Percentiles rank a stretch among this genome's conserved stretches.
Conservation (phyloP, 1,140 invertebrate genomes). For the Anastatus disparis region DNA sequence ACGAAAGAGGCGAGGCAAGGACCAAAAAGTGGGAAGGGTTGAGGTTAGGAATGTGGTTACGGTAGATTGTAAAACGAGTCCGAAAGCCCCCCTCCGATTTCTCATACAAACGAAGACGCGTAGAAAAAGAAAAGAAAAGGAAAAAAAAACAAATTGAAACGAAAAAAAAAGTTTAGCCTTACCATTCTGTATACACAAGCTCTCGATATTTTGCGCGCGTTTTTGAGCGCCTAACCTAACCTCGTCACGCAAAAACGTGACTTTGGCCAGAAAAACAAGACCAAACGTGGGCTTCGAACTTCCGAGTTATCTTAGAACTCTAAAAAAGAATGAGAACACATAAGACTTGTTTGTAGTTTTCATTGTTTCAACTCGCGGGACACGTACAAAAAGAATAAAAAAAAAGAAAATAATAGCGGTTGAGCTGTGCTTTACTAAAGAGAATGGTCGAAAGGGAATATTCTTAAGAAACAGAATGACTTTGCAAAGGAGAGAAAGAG, state of each 20-base stretch:
- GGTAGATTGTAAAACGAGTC: neutral
- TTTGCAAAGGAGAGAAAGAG: neutral
- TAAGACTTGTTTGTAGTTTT: neutral
- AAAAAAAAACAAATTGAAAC: neutral
- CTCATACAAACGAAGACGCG: too few relatives aligned
- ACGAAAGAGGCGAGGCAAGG: neutral
- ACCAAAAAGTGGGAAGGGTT: constrained; percentile 13
- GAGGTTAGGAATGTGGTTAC: constrained; percentile 30
- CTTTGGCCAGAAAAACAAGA: neutral
- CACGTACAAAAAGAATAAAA: neutral
- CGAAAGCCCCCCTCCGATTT: too few relatives aligned
- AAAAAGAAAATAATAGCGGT: neutral
- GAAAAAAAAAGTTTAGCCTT: neutral
- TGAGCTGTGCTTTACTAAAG: neutral
- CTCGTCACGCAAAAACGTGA: neutral
- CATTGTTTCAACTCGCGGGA: neutral
- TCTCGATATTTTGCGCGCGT: neutral
- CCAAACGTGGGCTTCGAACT: neutral
- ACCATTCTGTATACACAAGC: neutral
- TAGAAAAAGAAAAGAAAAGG: neutral
- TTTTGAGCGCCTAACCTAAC: neutral
- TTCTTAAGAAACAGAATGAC: too few relatives aligned
- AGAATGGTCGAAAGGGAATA: neutral
- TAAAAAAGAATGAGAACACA: neutral
- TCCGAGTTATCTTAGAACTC: neutral